These are phyloP conservation scores for Sylvia atricapilla DNA, from an alignment of 2,113 vertebrate genomes.

Conservation along the genomic window DNA sequence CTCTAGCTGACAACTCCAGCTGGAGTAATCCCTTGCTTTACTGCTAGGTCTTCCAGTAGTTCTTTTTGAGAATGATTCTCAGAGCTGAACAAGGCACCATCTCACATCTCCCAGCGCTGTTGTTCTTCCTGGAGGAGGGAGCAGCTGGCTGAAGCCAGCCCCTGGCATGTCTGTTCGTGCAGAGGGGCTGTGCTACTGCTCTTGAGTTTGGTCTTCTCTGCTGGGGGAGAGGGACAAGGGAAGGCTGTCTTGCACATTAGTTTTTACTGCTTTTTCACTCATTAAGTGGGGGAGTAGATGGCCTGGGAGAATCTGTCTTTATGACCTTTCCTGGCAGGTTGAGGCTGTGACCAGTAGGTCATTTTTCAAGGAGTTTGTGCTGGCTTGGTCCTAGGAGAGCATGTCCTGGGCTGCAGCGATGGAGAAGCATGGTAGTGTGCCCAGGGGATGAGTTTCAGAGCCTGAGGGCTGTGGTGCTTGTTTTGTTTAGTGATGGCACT, in stretches of 20 bases:
- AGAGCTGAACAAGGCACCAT: background rate
- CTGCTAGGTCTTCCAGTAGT: conserved; percentile 33
- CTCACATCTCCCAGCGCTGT: background rate
- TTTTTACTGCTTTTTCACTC: background rate
- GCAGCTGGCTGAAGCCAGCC: background rate
- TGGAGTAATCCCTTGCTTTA: conserved; percentile 27
- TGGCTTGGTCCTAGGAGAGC: background rate
- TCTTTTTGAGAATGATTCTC: conserved; percentile 7
- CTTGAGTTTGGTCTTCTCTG: background rate
- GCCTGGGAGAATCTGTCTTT: background rate
- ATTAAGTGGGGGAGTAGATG: background rate
- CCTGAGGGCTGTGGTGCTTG: background rate
- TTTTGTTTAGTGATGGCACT: background rate
- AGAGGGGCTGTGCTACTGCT: background rate
- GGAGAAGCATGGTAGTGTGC: rapidly evolving
- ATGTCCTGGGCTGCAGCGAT: background rate
- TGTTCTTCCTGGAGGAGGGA: background rate
- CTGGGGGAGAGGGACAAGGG: background rate
- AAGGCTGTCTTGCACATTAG: background rate
- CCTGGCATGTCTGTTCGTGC: background rate
- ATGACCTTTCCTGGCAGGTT: background rate
- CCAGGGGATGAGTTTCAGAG: background rate
- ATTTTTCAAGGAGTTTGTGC: background rate
- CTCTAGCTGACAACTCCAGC: background rate
- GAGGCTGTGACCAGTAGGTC: background rate